These are phyloP conservation scores for Hirtodrosophila histrioides DNA, from an alignment of 2,888 invertebrate species.

Conservation along the genomic window DNA sequence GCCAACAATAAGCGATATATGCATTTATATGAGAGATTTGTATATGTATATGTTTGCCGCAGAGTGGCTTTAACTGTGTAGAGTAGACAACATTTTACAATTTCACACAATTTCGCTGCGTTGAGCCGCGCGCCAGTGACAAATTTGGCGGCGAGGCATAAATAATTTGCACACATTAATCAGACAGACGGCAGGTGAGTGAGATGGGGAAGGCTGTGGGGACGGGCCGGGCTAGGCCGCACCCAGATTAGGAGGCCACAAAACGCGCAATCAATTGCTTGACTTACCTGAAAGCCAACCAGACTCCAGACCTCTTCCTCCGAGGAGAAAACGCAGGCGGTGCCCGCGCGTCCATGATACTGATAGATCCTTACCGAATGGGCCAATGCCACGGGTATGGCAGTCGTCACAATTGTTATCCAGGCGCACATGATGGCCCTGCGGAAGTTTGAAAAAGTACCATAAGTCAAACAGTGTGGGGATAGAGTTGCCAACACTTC, in stretches of 20 bases:
- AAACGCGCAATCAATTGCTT: slow-evolving; percentile 41
- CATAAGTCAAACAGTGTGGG: too few relatives aligned
- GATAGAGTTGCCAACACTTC: too few relatives aligned
- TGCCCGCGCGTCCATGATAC: slow-evolving; percentile 87
- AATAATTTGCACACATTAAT: slow-evolving; percentile 49
- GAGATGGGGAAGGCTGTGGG: neutral
- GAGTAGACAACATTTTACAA: slow-evolving; percentile 33
- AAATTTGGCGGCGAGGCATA: slow-evolving; percentile 44
- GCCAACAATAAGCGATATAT: slow-evolving; percentile 42
- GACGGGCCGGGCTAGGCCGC: neutral
- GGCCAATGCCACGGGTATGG: slow-evolving; percentile 91
- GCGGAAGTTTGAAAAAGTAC: neutral
- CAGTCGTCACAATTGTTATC: slow-evolving; percentile 91
- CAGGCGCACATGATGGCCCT: slow-evolving; percentile 91
- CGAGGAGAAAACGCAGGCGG: slow-evolving; percentile 89
- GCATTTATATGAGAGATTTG: neutral
- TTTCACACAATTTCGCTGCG: slow-evolving; percentile 38
- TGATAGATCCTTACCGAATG: slow-evolving; percentile 90
- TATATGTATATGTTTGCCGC: too few relatives aligned
- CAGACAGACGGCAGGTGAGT: slow-evolving; percentile 15
- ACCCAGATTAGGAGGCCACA: slow-evolving; percentile 38
- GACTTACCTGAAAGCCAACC: slow-evolving; percentile 84
- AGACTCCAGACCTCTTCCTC: slow-evolving; percentile 86
- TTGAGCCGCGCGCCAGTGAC: slow-evolving; percentile 32
- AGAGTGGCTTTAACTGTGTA: neutral